Evolutionary conservation across 1,140 invertebrate species (phyloP).

Genomic region (Mesaphorura yosii): DNA sequence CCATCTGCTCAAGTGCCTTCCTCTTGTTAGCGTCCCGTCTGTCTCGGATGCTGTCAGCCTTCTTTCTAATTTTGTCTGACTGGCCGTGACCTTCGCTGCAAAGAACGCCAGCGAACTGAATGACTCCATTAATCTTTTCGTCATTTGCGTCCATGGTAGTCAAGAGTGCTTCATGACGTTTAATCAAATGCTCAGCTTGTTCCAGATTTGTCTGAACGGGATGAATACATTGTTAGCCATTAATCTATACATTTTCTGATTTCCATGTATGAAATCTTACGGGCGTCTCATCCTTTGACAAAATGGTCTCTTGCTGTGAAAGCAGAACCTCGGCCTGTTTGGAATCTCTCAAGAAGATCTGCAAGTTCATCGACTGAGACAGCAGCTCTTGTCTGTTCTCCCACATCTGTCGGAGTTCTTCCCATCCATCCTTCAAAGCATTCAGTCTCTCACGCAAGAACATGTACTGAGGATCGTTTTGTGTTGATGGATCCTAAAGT

Average conservation of each 20-base stretch:
- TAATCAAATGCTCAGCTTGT: slow-evolving; percentile 93
- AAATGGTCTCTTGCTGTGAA: slow-evolving; percentile 91
- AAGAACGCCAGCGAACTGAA: slow-evolving; percentile 80
- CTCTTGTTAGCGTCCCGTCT: slow-evolving; percentile 80
- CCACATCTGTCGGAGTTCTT: slow-evolving; percentile 98
- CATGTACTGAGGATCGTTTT: slow-evolving; percentile 97
- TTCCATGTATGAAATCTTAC: slow-evolving; percentile 39
- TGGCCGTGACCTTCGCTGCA: slow-evolving; percentile 73
- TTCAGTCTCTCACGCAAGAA: slow-evolving; percentile 92
- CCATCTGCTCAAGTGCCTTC: slow-evolving; percentile 77
- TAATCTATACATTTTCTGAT: slow-evolving; percentile 3
- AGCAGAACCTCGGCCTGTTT: slow-evolving; percentile 94
- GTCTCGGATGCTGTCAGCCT: slow-evolving; percentile 86
- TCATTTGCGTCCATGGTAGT: slow-evolving; percentile 99
- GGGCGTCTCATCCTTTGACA: slow-evolving; percentile 90
- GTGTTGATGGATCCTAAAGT: slow-evolving; percentile 59
- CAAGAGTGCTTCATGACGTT: slow-evolving; percentile 95
- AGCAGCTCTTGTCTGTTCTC: slow-evolving; percentile 90
- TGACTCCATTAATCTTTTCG: slow-evolving; percentile 93
- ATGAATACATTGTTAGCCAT: slow-evolving; percentile 10
- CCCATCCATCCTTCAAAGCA: slow-evolving; percentile 96
- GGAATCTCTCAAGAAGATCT: slow-evolving; percentile 92
- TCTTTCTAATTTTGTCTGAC: slow-evolving; percentile 86
- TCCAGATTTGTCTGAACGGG: slow-evolving; percentile 60
- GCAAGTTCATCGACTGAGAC: slow-evolving; percentile 84